phyloP scores from a whole-genome alignment of 2,797 vertebrate species.

The Pangasius djambal region DNA sequence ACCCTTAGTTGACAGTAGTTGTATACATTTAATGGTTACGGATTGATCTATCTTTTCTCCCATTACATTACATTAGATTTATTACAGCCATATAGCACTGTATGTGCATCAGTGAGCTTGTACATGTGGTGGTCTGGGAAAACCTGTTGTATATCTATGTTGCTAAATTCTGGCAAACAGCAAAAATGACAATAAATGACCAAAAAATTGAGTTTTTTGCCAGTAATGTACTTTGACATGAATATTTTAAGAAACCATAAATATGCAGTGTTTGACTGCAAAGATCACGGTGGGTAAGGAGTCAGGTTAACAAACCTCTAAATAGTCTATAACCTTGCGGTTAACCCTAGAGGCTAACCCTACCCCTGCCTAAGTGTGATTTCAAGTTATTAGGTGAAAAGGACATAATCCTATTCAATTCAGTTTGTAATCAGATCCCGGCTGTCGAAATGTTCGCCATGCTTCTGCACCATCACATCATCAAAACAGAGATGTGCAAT shows the following conservation, averaged over 20 bases:
- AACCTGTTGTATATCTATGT: neutral
- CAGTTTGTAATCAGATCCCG: neutral
- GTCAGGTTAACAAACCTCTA: neutral
- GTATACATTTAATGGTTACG: neutral
- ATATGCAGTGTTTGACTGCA: neutral
- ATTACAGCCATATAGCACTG: neutral
- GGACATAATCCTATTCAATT: neutral
- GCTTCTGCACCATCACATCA: neutral
- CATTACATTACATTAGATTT: neutral
- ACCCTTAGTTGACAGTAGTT: neutral
- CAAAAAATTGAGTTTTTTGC: neutral
- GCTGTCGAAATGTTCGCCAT: neutral
- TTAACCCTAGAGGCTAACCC: neutral
- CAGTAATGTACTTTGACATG: neutral
- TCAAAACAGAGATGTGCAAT: neutral
- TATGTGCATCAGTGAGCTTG: neutral
- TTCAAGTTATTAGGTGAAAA: neutral
- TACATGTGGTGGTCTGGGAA: neutral
- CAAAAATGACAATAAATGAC: neutral
- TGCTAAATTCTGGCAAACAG: neutral
- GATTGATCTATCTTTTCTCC: neutral
- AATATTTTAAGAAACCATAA: neutral
- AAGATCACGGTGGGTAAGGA: neutral
- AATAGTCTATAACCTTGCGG: neutral
- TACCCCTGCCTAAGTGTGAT: neutral